These are phyloP conservation scores for Metopia argyrocephala DNA, from an alignment of 2,888 invertebrate genomes.

Conservation along the genomic window DNA sequence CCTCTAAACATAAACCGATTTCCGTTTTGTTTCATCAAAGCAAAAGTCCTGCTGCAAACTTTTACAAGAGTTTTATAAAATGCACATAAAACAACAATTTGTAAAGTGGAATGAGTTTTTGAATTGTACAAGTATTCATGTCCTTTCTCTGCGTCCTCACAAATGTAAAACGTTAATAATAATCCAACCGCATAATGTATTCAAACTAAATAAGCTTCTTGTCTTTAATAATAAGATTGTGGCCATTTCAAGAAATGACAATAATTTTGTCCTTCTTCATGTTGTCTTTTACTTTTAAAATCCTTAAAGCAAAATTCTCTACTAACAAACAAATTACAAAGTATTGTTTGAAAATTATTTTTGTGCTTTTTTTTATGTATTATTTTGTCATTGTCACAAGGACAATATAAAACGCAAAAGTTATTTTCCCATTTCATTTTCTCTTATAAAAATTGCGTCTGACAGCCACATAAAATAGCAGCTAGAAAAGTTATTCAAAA, in stretches of 20 bases:
- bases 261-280: conserved; percentile 25
- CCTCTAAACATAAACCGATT: conserved; percentile 53
- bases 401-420: conserved; percentile 35
- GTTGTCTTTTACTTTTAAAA: conserved; percentile 26
- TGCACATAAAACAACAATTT: conserved; percentile 54
- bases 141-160: background rate
- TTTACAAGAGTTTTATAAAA: background rate
- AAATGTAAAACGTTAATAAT: conserved; percentile 37
- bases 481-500: background rate
- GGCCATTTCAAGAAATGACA: conserved; percentile 52
- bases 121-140: conserved; percentile 5
- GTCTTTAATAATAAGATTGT: conserved; percentile 55
- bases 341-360: conserved; percentile 20
- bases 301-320: conserved; percentile 48
- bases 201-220: conserved; percentile 57
- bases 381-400: conserved; percentile 46
- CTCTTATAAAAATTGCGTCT: conserved; percentile 31
- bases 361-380: background rate
- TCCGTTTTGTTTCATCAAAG: conserved; percentile 51
- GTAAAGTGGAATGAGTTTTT: conserved; percentile 40
- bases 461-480: conserved; percentile 11
- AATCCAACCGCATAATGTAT: conserved; percentile 58
- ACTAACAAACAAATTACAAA: conserved; percentile 50
- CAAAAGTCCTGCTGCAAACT: background rate
- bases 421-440: conserved; percentile 14